Evolutionary conservation across 2,888 invertebrate species (phyloP).

Genomic region (Adineta ricciae): DNA sequence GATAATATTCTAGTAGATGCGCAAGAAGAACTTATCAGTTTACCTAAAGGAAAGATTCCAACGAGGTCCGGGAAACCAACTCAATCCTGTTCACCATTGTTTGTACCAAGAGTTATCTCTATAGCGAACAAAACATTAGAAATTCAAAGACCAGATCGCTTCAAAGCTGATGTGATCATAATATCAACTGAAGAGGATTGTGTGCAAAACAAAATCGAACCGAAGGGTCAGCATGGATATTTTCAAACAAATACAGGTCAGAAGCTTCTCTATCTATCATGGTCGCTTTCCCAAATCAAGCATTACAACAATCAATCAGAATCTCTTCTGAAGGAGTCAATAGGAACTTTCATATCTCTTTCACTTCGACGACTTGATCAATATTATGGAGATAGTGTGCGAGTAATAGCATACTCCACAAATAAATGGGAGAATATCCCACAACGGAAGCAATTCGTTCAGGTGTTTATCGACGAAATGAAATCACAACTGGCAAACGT

Average conservation of each 20-base stretch:
- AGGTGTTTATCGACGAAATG: background rate
- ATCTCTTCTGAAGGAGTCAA: background rate
- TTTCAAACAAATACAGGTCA: background rate
- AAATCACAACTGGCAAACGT: background rate
- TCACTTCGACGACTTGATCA: background rate
- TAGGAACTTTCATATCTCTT: background rate
- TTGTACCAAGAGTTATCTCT: background rate
- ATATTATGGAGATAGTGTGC: background rate
- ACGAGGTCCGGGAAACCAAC: background rate
- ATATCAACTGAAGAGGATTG: background rate
- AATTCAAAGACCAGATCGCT: background rate
- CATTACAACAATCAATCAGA: background rate
- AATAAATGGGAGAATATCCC: background rate
- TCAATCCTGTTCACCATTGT: background rate
- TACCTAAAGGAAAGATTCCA: background rate
- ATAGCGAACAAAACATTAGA: background rate
- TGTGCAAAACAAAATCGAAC: background rate
- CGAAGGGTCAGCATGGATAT: background rate
- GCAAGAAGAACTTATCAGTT: background rate
- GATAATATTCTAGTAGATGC: background rate
- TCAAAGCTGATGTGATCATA: background rate
- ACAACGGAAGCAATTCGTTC: background rate
- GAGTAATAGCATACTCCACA: background rate
- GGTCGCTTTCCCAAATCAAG: background rate
- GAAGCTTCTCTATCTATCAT: background rate